phyloP scores from a whole-genome alignment of 2,113 vertebrate genomes.

The Scolopax mira region DNA sequence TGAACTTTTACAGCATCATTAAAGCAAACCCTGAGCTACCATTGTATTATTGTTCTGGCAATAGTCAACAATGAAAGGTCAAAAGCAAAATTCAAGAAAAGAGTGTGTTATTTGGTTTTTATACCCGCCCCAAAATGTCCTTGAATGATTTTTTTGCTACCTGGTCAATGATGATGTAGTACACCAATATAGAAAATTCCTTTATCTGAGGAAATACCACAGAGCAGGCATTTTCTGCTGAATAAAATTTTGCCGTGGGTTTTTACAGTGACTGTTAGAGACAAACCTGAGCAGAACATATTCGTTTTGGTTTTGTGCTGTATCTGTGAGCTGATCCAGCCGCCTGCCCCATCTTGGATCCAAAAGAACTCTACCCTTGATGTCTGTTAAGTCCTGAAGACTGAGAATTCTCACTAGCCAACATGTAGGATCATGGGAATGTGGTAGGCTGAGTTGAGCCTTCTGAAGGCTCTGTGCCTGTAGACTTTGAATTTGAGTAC shows the following conservation, averaged over 20 bases:
- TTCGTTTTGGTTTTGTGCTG: accelerated
- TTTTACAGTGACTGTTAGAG: background rate
- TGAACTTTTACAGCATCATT: background rate
- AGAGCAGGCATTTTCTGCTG: background rate
- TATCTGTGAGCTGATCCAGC: background rate
- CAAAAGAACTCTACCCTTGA: background rate
- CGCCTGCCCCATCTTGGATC: background rate
- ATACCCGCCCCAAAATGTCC: accelerated
- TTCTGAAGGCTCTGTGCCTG: background rate
- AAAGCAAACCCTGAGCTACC: background rate
- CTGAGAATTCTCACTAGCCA: background rate
- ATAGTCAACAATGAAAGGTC: background rate
- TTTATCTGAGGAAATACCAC: background rate
- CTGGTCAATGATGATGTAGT: background rate
- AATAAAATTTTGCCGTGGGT: accelerated
- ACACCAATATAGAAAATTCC: background rate
- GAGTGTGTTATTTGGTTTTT: background rate
- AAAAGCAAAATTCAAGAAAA: background rate
- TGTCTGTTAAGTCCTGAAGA: background rate
- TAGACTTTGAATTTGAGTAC: background rate
- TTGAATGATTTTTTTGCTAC: background rate
- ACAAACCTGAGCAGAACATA: background rate
- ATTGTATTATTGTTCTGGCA: background rate
- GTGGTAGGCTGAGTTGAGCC: background rate
- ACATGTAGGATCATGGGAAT: background rate